phyloP scores from a whole-genome alignment of 1,140 invertebrate genomes.

The Euglossa dilemma region DNA sequence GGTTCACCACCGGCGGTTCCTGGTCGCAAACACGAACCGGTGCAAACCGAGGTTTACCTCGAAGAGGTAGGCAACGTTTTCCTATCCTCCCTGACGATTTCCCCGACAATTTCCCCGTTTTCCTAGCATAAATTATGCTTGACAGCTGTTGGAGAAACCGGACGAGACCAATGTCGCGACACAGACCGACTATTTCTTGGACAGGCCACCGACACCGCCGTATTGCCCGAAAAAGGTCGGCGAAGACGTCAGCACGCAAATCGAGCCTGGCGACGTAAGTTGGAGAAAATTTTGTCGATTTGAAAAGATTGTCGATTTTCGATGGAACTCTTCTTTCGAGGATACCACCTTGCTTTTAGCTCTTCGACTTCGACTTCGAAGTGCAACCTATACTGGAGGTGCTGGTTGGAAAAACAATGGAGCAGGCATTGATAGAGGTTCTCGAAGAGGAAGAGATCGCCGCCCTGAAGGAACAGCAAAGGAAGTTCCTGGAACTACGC shows the following conservation, averaged over 20 bases:
- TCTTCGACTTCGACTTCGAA: slow-evolving; percentile 95
- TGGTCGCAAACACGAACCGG: slow-evolving; percentile 90
- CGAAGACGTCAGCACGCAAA: slow-evolving; percentile 91
- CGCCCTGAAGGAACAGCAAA: slow-evolving; percentile 89
- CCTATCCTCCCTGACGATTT: no score
- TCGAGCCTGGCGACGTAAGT: slow-evolving; percentile 92
- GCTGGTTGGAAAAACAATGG: slow-evolving; percentile 93
- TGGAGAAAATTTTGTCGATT: neutral
- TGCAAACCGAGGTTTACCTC: slow-evolving; percentile 94
- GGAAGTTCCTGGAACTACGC: slow-evolving; percentile 89
- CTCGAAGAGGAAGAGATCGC: slow-evolving; percentile 90
- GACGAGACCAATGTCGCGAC: slow-evolving; percentile 88
- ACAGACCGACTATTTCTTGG: slow-evolving; percentile 93
- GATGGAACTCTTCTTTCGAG: neutral
- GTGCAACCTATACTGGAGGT: slow-evolving; percentile 94
- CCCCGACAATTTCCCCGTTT: neutral
- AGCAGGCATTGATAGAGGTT: slow-evolving; percentile 93
- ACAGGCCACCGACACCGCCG: slow-evolving; percentile 88
- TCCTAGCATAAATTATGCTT: neutral
- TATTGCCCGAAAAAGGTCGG: slow-evolving; percentile 91
- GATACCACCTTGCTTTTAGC: slow-evolving; percentile 75
- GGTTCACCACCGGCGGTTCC: slow-evolving; percentile 88
- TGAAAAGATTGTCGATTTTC: no score
- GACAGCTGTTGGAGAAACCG: slow-evolving; percentile 87
- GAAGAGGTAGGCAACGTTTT: slow-evolving; percentile 86